Evolutionary conservation across 2,888 invertebrate species (phyloP).

Genomic region (Lycaena phlaeas): DNA sequence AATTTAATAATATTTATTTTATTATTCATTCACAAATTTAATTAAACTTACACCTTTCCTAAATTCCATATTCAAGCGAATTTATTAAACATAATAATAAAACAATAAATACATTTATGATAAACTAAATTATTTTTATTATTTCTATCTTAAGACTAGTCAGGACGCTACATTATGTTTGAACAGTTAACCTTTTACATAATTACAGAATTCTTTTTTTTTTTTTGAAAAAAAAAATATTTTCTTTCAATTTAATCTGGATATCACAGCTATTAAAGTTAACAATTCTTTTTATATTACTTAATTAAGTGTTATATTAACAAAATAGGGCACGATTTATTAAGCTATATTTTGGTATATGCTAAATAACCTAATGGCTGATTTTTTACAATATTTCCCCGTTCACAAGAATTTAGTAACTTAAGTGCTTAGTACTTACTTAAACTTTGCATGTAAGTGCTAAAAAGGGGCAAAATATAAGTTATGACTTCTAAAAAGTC

Average conservation of each 20-base stretch:
- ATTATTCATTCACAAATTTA: conserved; percentile 32
- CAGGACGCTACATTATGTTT: conserved; percentile 30
- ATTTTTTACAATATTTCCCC: too few relatives aligned
- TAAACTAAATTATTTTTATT: conserved; percentile 28
- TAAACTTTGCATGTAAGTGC: too few relatives aligned
- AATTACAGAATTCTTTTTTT: conserved; percentile 21
- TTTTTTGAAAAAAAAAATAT: conserved; percentile 14
- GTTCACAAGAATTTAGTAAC: too few relatives aligned
- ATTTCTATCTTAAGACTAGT: conserved; percentile 53
- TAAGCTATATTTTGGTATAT: conserved; percentile 66
- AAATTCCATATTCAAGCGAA: conserved; percentile 25
- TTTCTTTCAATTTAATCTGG: conserved; percentile 35
- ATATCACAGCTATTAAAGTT: conserved; percentile 67
- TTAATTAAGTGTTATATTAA: conserved; percentile 22
- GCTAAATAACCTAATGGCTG: conserved; percentile 66
- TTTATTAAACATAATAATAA: conserved; percentile 38
- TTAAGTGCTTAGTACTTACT: too few relatives aligned
- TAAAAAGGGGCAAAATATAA: too few relatives aligned
- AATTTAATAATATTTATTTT: conserved; percentile 22
- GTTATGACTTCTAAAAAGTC: too few relatives aligned
- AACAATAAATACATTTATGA: conserved; percentile 39
- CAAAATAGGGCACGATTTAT: conserved; percentile 37
- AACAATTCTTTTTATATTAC: conserved; percentile 40
- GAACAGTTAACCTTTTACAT: conserved; percentile 24
- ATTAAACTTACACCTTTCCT: conserved; percentile 26